Base-by-base conservation (phyloP, 2,113 vertebrate genomes). In the Chlorodrepanis virens region DNA sequence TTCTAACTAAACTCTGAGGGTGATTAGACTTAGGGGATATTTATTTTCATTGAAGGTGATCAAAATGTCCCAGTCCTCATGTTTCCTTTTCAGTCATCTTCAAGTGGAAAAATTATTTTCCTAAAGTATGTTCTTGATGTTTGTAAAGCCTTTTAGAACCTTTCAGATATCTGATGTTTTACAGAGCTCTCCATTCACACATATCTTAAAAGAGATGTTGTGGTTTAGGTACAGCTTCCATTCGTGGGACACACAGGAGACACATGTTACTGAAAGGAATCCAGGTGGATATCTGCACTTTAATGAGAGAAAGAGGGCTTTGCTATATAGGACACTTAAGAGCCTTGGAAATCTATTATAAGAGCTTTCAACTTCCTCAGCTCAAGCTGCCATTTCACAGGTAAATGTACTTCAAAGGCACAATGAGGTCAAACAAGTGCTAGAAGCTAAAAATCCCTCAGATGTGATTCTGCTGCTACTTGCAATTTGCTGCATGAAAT, bases 331-430 rank as follows among this genome's bases (percentile, higher is more conserved):
- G 35, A 29, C 33, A 47, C 37, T 65, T 24, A 75, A 42, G 21
- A 81, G 14, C 12, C 28, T 44, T 70, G 50, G 56, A 87, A 81
- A 87, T 84, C 10, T 23, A 8, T 83, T 45, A 42, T 18, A 67
- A 84, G 5, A 17, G 24, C 53, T 70, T 93, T 78, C 74, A 63
- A 25, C 3, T 14, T 81, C 9, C 60, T 85, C 31, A 85, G 33
- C 33, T 82, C 29, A 79, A 68, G 52, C 60, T 54, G 50, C 21
- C 21, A 29, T 86, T 86, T 92, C 61, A 60, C 54, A 95, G 67
- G 91, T 83, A 92, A 92, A 80, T n/a, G 40, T n/a, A 83, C 53
- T 86, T 83, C 61, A 96, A 65, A 88, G 57, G 14, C 25, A 70
- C 53, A 93, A 88, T 60, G 71, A 88, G 70, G 89, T 96, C 67